Conservation (phyloP, 2,113 vertebrate species). For the Oncorhynchus clarkii region DNA sequence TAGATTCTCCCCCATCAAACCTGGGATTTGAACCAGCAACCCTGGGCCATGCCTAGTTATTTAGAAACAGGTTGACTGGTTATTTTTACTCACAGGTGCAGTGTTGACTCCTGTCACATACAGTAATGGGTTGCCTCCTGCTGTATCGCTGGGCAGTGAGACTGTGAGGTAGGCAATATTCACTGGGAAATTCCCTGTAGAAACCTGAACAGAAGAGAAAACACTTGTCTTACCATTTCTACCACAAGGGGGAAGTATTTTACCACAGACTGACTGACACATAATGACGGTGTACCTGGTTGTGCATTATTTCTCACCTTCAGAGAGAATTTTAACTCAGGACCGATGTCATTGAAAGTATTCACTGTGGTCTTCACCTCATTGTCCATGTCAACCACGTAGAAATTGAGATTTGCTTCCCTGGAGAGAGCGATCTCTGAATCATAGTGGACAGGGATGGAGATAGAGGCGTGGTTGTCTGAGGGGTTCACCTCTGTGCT, state of each 20-base stretch:
- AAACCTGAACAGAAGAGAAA: slow-evolving; percentile 63
- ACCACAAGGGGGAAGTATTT: neutral
- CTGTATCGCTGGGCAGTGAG: slow-evolving; percentile 69
- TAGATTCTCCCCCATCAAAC: too few species aligned
- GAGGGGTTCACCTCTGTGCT: slow-evolving; percentile 69
- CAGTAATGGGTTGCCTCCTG: slow-evolving; percentile 73
- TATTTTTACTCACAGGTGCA: slow-evolving; percentile 63
- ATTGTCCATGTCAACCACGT: slow-evolving; percentile 72
- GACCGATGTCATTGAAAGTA: slow-evolving; percentile 79
- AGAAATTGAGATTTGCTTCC: slow-evolving; percentile 77
- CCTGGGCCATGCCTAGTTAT: neutral
- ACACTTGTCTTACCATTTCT: too few species aligned
- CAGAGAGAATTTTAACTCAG: slow-evolving; percentile 76
- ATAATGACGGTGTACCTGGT: neutral
- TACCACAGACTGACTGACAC: neutral
- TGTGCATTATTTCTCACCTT: slow-evolving; percentile 71
- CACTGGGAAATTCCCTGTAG: slow-evolving; percentile 75
- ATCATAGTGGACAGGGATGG: slow-evolving; percentile 75
- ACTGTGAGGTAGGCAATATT: slow-evolving; percentile 70
- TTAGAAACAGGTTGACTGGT: neutral
- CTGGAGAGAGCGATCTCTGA: slow-evolving; percentile 82
- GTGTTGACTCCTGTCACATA: slow-evolving; percentile 73
- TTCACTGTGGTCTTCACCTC: slow-evolving; percentile 65
- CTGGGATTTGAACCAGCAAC: too few species aligned
- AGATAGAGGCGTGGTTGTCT: slow-evolving; percentile 71